These are phyloP conservation scores for Carabus problematicus DNA, from an alignment of 2,888 invertebrate genomes.

Conservation along the genomic window DNA sequence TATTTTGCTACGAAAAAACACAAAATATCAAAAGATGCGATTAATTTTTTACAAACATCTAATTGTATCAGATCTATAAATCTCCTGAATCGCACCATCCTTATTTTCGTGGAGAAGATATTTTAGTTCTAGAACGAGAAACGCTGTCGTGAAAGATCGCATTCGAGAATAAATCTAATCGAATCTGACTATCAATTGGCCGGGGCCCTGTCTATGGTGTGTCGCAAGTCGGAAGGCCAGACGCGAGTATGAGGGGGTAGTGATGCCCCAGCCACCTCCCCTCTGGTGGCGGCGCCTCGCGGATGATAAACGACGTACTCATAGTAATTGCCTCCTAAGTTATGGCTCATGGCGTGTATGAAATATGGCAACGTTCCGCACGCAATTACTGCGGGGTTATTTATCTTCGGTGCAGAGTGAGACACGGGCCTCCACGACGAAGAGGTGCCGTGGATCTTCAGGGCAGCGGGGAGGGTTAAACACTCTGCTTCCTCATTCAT, in stretches of 20 bases:
- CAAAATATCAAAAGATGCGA: neutral
- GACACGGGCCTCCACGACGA: slow-evolving; percentile 45
- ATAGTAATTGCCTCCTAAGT: slow-evolving; percentile 67
- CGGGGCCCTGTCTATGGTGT: neutral
- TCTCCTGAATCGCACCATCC: neutral
- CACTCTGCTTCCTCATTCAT: slow-evolving; percentile 43
- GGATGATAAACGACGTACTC: slow-evolving; percentile 67
- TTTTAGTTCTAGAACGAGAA: slow-evolving; percentile 8
- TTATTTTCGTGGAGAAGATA: slow-evolving; percentile 12
- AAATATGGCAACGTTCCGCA: slow-evolving; percentile 67
- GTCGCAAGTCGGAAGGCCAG: neutral
- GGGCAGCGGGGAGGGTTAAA: slow-evolving; percentile 13
- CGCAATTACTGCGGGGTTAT: slow-evolving; percentile 66
- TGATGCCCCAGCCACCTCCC: too few relatives aligned
- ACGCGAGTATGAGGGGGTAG: neutral
- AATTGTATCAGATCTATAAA: neutral
- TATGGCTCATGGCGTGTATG: slow-evolving; percentile 66
- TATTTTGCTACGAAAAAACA: neutral
- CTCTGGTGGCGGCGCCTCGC: slow-evolving; percentile 33
- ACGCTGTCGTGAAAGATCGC: slow-evolving; percentile 3
- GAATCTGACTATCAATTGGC: slow-evolving; percentile 41
- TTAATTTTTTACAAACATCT: neutral
- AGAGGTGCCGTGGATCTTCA: neutral
- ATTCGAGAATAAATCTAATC: slow-evolving; percentile 40
- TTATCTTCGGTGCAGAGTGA: slow-evolving; percentile 57